Conservation (phyloP, 37 sponge, comb jelly and placozoan species). For the Theonella swinhoei region DNA sequence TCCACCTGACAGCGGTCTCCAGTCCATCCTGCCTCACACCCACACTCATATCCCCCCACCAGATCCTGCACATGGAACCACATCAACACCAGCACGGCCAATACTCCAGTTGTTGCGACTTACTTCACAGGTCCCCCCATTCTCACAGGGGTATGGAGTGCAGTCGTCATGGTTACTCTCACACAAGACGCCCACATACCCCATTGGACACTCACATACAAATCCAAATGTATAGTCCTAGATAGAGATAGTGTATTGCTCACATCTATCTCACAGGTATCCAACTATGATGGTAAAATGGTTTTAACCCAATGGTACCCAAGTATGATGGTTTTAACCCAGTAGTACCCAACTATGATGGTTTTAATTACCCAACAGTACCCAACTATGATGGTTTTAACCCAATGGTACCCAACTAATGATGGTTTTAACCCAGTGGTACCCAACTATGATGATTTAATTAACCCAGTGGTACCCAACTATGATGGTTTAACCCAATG, state of each 20-base stretch:
- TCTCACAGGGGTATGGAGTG: neutral
- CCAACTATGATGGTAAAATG: neutral
- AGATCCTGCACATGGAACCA: no score
- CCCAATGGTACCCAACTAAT: no score
- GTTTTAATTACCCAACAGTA: neutral
- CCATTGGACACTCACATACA: neutral
- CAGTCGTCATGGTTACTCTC: conserved; percentile 2
- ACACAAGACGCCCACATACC: neutral
- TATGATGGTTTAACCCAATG: neutral
- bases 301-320: neutral
- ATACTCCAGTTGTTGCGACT: no score
- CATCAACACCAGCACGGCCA: no score
- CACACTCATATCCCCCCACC: conserved; percentile 16
- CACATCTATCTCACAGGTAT: no score
- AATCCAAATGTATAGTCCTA: neutral
- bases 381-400: neutral
- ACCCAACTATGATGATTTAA: neutral
- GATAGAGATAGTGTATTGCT: neutral
- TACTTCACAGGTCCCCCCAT: neutral
- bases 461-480: no score
- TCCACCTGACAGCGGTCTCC: conserved; percentile 46
- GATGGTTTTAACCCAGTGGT: neutral
- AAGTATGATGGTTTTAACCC: no score
- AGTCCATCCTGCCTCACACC: conserved; percentile 39
- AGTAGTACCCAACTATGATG: no score